Conservation (phyloP, 2,113 vertebrate genomes). For the Forbesichthys papilliferus region DNA sequence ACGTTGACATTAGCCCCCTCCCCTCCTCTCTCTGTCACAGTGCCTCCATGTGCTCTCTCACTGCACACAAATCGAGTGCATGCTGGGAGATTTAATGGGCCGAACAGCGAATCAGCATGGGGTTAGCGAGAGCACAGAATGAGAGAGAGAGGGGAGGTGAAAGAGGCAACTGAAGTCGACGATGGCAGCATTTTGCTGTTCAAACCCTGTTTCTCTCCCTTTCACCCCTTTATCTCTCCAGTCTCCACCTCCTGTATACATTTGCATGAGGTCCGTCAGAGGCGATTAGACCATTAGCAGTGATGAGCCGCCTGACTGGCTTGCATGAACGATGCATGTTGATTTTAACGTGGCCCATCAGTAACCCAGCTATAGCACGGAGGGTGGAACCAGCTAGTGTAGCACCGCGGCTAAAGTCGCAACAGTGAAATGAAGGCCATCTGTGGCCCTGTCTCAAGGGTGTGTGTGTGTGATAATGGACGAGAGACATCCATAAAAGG, state of each 20-base stretch:
- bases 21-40: constrained; percentile 6
- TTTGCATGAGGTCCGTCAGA: neutral
- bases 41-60: constrained; percentile 38
- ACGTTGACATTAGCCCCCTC: constrained; percentile 1
- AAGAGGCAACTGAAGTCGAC: neutral
- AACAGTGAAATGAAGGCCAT: neutral
- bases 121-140: constrained; percentile 3
- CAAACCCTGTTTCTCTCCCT: neutral
- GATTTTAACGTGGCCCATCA: neutral
- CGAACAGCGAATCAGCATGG: constrained; percentile 45
- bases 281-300: constrained; percentile 1
- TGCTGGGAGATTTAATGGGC: constrained; percentile 67
- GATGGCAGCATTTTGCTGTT: neutral
- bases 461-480: neutral
- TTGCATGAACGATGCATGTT: constrained; percentile 19
- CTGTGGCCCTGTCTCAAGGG: neutral
- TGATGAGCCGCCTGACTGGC: neutral
- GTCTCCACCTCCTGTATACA: neutral
- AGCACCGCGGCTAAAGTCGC: neutral
- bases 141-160: neutral
- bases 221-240: neutral
- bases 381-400: neutral
- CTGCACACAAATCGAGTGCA: constrained; percentile 51
- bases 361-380: neutral
- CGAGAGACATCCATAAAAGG: neutral